These are phyloP conservation scores for Corynorhinus townsendii DNA, from an alignment of 2,113 vertebrate genomes.

Conservation along the genomic window DNA sequence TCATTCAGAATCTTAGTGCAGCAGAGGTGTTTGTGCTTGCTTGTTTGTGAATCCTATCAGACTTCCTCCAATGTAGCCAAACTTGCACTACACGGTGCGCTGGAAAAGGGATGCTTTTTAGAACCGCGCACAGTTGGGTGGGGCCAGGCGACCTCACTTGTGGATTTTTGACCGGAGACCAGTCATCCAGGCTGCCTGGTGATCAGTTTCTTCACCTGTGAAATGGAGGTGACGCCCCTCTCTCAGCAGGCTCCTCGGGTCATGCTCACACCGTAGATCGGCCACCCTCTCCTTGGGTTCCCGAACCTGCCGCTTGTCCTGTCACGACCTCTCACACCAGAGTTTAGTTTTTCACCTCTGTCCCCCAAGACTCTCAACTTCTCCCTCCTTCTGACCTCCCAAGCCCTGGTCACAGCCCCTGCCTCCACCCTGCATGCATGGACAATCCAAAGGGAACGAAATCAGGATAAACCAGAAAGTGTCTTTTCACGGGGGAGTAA, in stretches of 20 bases:
- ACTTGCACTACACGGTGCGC: neutral
- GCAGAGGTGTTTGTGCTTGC: neutral
- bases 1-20: neutral
- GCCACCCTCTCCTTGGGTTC: neutral
- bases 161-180: neutral
- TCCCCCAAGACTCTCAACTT: neutral
- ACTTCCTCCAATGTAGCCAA: neutral
- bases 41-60: neutral
- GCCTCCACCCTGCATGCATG: neutral
- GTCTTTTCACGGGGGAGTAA: rapidly evolving
- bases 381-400: neutral
- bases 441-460: neutral
- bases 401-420: neutral
- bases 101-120: neutral
- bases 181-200: neutral
- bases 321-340: rapidly evolving
- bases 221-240: rapidly evolving
- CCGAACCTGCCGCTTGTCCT: rapidly evolving
- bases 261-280: rapidly evolving
- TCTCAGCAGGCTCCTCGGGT: neutral
- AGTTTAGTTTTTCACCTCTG: neutral
- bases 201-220: rapidly evolving
- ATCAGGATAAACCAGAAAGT: neutral
- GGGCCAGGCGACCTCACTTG: neutral
- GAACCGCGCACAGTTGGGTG: neutral